Evolutionary conservation across 2,888 invertebrate species (phyloP).

Genomic region (Celastrina argiolus): DNA sequence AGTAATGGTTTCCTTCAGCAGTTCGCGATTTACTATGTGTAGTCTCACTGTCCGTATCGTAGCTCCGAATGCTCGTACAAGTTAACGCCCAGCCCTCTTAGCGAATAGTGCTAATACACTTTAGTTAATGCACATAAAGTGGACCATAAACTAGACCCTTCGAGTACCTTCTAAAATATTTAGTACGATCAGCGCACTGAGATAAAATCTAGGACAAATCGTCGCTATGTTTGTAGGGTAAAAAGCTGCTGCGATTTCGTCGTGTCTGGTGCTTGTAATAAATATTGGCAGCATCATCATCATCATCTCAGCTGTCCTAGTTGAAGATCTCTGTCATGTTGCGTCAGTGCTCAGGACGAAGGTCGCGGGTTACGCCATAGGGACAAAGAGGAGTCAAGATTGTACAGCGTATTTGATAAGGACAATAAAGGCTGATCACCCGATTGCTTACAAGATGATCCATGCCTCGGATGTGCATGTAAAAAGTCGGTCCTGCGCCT

Average conservation of each 20-base stretch:
- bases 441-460: no score
- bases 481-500: no score
- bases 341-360: no score
- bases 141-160: conserved; percentile 17
- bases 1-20: background rate
- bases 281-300: no score
- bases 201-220: conserved; percentile 9
- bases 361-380: no score
- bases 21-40: conserved; percentile 3
- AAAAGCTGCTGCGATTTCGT: background rate
- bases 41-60: background rate
- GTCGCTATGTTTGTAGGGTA: background rate
- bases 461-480: no score
- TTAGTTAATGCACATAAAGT: conserved; percentile 20
- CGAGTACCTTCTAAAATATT: conserved; percentile 17
- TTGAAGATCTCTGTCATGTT: no score
- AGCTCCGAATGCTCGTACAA: background rate
- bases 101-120: conserved; percentile 13
- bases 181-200: conserved; percentile 8
- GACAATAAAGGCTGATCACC: no score
- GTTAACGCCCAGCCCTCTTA: conserved; percentile 13
- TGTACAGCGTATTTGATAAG: no score
- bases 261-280: no score
- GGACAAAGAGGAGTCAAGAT: no score
- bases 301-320: no score